Evolutionary conservation across 2,888 invertebrate species (phyloP).

Genomic region (Drosophila incognita): DNA sequence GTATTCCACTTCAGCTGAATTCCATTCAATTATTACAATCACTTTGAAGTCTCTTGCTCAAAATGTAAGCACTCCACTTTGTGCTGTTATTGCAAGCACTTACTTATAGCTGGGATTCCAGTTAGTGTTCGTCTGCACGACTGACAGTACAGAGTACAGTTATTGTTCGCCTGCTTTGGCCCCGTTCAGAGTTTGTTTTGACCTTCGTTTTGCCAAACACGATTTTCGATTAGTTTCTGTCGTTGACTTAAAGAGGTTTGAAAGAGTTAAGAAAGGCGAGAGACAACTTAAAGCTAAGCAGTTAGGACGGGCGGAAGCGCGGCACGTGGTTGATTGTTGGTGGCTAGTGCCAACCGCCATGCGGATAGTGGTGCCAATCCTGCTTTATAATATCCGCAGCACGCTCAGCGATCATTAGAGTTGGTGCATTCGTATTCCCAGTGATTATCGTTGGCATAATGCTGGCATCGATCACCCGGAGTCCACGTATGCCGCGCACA

Average conservation of each 20-base stretch:
- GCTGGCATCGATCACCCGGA: slow-evolving; percentile 93
- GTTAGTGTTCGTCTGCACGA: background rate
- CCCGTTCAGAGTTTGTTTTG: background rate
- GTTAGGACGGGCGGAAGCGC: background rate
- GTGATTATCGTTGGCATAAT: slow-evolving; percentile 92
- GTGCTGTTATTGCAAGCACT: background rate
- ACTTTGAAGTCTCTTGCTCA: background rate
- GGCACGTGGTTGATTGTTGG: background rate
- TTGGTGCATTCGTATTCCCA: slow-evolving; percentile 93
- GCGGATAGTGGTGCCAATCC: slow-evolving; percentile 86
- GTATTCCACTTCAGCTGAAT: background rate
- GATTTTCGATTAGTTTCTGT: slow-evolving; percentile 2
- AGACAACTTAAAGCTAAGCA: background rate
- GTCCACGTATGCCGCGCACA: slow-evolving; percentile 88
- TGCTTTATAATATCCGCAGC: slow-evolving; percentile 93
- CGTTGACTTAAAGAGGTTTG: background rate
- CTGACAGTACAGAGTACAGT: background rate
- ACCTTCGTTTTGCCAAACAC: slow-evolving; percentile 13
- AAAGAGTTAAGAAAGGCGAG: background rate
- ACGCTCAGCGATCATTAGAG: slow-evolving; percentile 94
- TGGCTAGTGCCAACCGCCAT: slow-evolving; percentile 59
- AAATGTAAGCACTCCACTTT: background rate
- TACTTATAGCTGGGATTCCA: background rate
- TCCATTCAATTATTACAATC: background rate
- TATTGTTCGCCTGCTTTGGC: slow-evolving; percentile 1